Base-by-base conservation (phyloP, 1,140 invertebrate genomes). In the Triops longicaudatus region DNA sequence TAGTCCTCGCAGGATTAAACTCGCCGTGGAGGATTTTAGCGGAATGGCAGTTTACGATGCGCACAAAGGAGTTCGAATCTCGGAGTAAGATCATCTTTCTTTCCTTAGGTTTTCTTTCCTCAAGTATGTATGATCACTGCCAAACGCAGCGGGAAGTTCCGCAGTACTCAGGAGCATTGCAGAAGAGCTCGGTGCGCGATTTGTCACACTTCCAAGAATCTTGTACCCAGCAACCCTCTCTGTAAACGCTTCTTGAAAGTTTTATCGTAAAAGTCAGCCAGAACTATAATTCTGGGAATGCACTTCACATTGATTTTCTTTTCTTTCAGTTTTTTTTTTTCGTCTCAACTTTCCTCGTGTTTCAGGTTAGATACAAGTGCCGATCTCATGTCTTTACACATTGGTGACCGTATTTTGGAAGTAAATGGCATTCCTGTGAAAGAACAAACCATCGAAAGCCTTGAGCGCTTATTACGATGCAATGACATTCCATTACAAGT, bases 391-490 rank as follows among this genome's bases (percentile, higher is more conserved):
- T 91, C 92, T 14, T 86, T 95, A 44, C 93, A 94, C 83, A 91
- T 97, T 80, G 95, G 95, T 26, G 95, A 97, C 84, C 87, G 90
- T 82, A 95, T 97, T 78, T 85, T 97, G 73, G 95, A 97, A 87
- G 92, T 97, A 17, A 96, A 97, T 87, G 95, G 95, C 1, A 89
- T 92, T 1, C 92, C 93, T 3, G 91, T 96, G 0, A 91, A 90
- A 82, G 91, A 93, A 82, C 89, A 90, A 77, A 88, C 91, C 0
- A 86, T 93, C 72, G 89, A 92, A 79, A 91, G 89, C 77, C 90
- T 94, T 73, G 91, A 95, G 83, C 89, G 91, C 83, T 84, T 92
- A 22, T 88, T 93, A 77, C 86, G 88, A 79, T 89, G 90, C 80
- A 90, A 91, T 0, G 90, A 92, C 79, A 88, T 88, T 77, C 88